Conservation (phyloP, 2,113 vertebrate genomes). For the Hippocampus guttulatus region DNA sequence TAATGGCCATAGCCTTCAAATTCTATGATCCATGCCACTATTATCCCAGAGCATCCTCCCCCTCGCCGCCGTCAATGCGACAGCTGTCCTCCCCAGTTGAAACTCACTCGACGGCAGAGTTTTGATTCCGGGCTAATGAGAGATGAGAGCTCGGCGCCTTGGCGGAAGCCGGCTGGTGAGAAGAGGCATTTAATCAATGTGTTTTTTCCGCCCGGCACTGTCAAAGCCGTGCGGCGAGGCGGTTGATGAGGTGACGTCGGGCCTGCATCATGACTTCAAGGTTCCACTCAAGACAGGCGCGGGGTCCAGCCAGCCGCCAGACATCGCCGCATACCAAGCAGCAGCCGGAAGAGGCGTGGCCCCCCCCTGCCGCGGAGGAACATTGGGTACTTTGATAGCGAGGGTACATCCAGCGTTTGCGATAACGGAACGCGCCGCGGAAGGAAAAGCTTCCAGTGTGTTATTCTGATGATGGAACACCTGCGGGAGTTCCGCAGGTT, state of each 20-base stretch:
- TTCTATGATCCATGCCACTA: constrained; percentile 28
- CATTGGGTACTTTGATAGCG: constrained; percentile 56
- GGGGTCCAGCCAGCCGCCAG: constrained; percentile 53
- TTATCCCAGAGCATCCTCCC: constrained; percentile 32
- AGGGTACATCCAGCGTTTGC: constrained; percentile 26
- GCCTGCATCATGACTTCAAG: constrained; percentile 55
- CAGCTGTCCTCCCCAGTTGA: constrained; percentile 42
- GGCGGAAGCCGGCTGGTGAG: constrained; percentile 32
- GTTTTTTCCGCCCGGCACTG: constrained; percentile 56
- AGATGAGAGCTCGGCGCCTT: constrained; percentile 34
- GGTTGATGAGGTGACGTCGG: constrained; percentile 57
- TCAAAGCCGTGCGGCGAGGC: constrained; percentile 53
- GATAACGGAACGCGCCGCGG: constrained; percentile 51
- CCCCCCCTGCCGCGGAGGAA: constrained; percentile 31
- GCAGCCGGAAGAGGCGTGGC: constrained; percentile 44
- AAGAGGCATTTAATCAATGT: constrained; percentile 60
- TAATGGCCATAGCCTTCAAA: constrained; percentile 10
- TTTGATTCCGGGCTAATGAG: constrained; percentile 55
- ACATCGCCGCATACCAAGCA: constrained; percentile 67
- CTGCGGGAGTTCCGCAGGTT: too few relatives aligned
- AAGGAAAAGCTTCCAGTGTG: constrained; percentile 33
- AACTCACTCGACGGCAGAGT: constrained; percentile 41
- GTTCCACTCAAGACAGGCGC: constrained; percentile 59
- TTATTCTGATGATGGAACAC: constrained; percentile 15
- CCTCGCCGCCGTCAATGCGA: constrained; percentile 25